Evolutionary conservation across 1,140 invertebrate genomes (phyloP).

Genomic region (Leptonema lineaticorne): DNA sequence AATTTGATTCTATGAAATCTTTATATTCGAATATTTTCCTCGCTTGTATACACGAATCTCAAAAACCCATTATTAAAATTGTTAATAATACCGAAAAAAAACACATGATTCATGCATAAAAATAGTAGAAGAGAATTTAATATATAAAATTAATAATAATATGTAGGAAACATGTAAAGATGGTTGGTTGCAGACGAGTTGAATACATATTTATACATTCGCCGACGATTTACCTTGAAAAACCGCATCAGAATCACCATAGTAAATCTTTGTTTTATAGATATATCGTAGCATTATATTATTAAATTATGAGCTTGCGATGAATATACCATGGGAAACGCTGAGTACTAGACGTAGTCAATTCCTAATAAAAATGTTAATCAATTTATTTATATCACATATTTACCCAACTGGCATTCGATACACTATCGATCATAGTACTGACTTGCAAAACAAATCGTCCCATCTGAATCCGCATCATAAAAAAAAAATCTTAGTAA

Average conservation of each 20-base stretch:
- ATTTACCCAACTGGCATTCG: background rate
- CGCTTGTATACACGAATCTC: no score
- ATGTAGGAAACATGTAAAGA: constrained; percentile 6
- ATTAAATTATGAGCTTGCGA: background rate
- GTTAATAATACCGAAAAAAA: no score
- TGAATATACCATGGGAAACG: constrained; percentile 6
- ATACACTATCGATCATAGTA: no score
- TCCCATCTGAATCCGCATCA: no score
- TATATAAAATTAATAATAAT: no score
- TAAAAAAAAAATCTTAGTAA: no score
- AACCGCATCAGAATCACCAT: background rate
- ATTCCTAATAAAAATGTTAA: constrained; percentile 12
- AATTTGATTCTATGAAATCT: no score
- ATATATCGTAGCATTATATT: background rate
- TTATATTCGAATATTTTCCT: no score
- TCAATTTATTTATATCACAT: background rate
- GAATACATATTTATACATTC: background rate
- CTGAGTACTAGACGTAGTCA: background rate
- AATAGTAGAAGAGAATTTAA: no score
- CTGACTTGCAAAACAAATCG: no score
- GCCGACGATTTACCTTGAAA: constrained; percentile 5
- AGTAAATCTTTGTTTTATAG: constrained; percentile 15
- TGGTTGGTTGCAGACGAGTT: constrained; percentile 1
- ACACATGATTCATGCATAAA: no score
- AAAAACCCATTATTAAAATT: no score